A percentile compares a stretch with the other conserved stretches of the same genome.
phyloP scores from a whole-genome alignment of 1,140 invertebrate species.

The Hyposmocoma kahamanoa region DNA sequence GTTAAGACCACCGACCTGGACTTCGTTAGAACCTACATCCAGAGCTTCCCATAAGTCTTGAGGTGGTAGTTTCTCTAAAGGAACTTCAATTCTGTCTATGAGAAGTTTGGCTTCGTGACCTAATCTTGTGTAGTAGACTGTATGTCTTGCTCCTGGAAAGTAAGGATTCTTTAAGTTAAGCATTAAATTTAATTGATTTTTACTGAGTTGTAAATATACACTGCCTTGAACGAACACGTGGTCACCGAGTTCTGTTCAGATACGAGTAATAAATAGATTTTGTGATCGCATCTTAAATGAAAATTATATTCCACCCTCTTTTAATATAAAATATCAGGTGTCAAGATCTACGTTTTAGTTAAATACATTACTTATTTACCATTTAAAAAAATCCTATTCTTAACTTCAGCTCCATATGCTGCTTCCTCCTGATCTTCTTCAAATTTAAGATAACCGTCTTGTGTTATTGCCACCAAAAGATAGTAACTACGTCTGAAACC shows the following conservation, averaged over 20 bases:
- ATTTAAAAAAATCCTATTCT: slow-evolving; percentile 86
- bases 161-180: too few relatives aligned
- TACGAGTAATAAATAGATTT: too few relatives aligned
- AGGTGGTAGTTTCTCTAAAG: slow-evolving; percentile 78
- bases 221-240: too few relatives aligned
- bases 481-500: slow-evolving; percentile 85
- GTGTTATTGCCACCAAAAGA: slow-evolving; percentile 84
- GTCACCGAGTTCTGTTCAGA: too few relatives aligned
- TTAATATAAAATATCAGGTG: too few relatives aligned
- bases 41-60: slow-evolving; percentile 78
- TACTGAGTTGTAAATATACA: too few relatives aligned
- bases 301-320: too few relatives aligned
- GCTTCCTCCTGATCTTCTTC: slow-evolving; percentile 87
- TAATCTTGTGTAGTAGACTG: slow-evolving; percentile 86
- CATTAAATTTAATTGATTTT: too few relatives aligned
- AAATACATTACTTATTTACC: slow-evolving; percentile 35
- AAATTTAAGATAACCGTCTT: slow-evolving; percentile 87
- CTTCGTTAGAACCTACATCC: slow-evolving; percentile 82
- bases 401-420: slow-evolving; percentile 81
- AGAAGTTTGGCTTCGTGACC: slow-evolving; percentile 81
- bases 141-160: slow-evolving; percentile 82
- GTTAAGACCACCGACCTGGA: slow-evolving; percentile 89
- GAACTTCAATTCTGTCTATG: slow-evolving; percentile 84
- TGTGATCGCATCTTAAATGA: too few relatives aligned
- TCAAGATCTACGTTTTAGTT: background rate